These are phyloP conservation scores for Xerus rutilus DNA, from an alignment of 2,797 vertebrate genomes.

Conservation along the genomic window DNA sequence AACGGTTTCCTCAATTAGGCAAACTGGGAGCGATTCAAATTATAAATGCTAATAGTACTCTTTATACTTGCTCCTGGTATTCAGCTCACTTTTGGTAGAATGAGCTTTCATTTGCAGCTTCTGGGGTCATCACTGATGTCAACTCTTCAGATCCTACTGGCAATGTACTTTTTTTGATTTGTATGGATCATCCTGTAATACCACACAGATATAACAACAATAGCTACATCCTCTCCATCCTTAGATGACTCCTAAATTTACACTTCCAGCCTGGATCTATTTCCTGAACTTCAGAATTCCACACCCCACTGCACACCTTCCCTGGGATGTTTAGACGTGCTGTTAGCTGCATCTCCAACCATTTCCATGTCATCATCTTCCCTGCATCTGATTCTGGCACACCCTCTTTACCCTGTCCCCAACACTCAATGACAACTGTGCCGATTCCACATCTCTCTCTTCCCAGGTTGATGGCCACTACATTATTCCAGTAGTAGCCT, in stretches of 20 bases:
- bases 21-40: conserved; percentile 3
- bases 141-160: neutral
- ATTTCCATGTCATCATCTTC: neutral
- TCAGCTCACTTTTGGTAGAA: neutral
- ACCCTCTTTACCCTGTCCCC: too few species aligned
- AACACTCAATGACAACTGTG: neutral
- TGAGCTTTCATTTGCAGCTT: neutral
- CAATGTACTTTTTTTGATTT: neutral
- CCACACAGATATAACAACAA: neutral
- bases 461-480: neutral
- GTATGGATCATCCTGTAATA: neutral
- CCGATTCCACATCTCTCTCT: neutral
- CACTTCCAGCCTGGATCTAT: neutral
- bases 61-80: conserved; percentile 3
- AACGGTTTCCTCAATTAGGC: conserved; percentile 51
- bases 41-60: neutral
- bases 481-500: neutral
- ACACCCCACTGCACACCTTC: neutral
- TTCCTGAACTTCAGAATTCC: neutral
- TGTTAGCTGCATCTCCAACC: neutral
- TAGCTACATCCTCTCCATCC: neutral
- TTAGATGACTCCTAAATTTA: neutral
- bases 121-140: neutral
- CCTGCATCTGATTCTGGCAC: neutral
- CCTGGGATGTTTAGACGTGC: neutral